phyloP scores from a whole-genome alignment of 2,888 invertebrate species.

The Cantharis flavilabris region DNA sequence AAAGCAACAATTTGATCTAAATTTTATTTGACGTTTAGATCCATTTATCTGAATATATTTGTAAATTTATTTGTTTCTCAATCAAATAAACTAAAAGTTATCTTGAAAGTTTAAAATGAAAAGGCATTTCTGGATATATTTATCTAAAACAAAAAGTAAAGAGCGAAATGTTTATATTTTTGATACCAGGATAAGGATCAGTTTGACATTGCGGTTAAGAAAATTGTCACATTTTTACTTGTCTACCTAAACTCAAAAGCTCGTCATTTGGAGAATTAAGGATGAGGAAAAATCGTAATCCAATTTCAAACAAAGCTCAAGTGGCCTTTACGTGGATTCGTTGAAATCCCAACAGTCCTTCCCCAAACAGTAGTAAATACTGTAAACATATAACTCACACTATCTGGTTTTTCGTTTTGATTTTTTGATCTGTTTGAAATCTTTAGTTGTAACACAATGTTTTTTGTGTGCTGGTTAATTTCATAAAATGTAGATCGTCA shows the following conservation, averaged over 20 bases:
- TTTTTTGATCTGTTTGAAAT: background rate
- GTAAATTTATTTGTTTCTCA: too few species aligned
- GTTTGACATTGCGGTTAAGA: background rate
- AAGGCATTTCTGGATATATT: background rate
- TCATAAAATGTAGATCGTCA: background rate
- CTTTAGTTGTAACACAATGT: background rate
- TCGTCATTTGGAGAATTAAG: slow-evolving; percentile 28
- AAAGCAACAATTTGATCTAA: too few species aligned
- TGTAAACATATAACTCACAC: slow-evolving; percentile 53
- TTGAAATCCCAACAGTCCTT: slow-evolving; percentile 52
- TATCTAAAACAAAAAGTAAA: background rate
- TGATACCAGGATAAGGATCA: background rate
- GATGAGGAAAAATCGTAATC: slow-evolving; percentile 42
- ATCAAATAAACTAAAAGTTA: background rate
- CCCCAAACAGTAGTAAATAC: slow-evolving; percentile 41
- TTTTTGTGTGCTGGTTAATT: background rate
- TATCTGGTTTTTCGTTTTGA: slow-evolving; percentile 35
- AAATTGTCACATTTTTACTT: slow-evolving; percentile 15
- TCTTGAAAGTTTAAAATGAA: background rate
- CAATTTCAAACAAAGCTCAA: slow-evolving; percentile 54
- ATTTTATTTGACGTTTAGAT: too few species aligned
- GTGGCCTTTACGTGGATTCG: slow-evolving; percentile 53
- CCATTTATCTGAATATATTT: too few species aligned
- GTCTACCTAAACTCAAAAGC: slow-evolving; percentile 15
- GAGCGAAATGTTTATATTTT: background rate